Conservation (phyloP, 2,113 vertebrate species). For the Anguilla rostrata region DNA sequence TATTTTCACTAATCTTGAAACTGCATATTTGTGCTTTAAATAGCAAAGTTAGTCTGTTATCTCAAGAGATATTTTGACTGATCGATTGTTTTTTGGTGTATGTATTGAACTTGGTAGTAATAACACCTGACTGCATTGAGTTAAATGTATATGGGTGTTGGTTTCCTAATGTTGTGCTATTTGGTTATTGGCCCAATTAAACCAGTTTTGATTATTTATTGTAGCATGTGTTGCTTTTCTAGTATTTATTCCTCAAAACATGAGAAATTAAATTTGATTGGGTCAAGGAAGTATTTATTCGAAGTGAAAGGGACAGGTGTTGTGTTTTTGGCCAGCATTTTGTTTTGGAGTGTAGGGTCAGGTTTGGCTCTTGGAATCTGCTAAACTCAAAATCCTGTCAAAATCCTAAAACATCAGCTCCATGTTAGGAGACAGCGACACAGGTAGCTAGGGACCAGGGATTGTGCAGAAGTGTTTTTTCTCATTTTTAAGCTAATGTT, state of each 20-base stretch:
- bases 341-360: constrained; percentile 29
- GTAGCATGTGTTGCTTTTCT: neutral
- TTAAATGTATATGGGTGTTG: neutral
- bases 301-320: constrained; percentile 41
- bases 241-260: neutral
- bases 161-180: neutral
- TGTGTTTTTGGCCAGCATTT: constrained; percentile 20
- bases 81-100: neutral
- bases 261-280: neutral
- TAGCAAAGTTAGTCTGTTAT: neutral
- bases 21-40: neutral
- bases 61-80: neutral
- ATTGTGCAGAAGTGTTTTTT: neutral
- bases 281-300: neutral
- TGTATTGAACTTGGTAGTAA: neutral
- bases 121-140: neutral
- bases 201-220: neutral
- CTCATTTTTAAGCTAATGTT: neutral
- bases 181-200: neutral
- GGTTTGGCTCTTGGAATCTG: neutral
- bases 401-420: neutral
- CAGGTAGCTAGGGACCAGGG: constrained; percentile 12
- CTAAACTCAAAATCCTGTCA: neutral
- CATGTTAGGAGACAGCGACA: constrained; percentile 36
- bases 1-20: neutral